Evolutionary conservation across 1,140 invertebrate species (phyloP), one percentile per base, ranked within the genome.

Genomic region (Onthophagus taurus): DNA sequence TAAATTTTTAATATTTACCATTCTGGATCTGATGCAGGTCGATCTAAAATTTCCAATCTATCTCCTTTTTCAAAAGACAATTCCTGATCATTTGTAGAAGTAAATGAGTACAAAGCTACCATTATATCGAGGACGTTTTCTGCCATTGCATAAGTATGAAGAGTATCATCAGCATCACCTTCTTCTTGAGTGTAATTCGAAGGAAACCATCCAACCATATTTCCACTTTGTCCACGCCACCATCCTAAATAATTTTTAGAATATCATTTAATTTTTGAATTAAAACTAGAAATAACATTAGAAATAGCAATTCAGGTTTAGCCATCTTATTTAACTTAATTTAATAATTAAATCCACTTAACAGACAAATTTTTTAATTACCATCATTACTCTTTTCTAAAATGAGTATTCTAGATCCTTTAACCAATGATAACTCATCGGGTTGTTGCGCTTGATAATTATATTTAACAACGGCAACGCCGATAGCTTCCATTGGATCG

Each of bases 321-420:
- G n/a, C n/a, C n/a, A n/a, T n/a, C n/a, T n/a, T n/a, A n/a, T n/a
- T n/a, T n/a, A n/a, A n/a, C n/a, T n/a, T n/a, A n/a, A n/a, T n/a
- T n/a, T n/a, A n/a, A n/a, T n/a, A n/a, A n/a, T n/a, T n/a, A n/a
- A n/a, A n/a, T n/a, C n/a, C n/a, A n/a, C n/a, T n/a, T n/a, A n/a
- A n/a, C n/a, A n/a, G n/a, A n/a, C n/a, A n/a, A n/a, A n/a, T n/a
- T n/a, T n/a, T 12, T n/a, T 23, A 59, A 57, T 55, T 55, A 67
- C 66, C 97, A 75, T 99, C 97, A 50, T 92, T 95, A 52, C 91
- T 96, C 69, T 99, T 98, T 68, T 99, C 96, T 45, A 99, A 70
- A 49, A 99, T 97, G 44, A 91, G 73, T 44, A 99, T 91, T 54
- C 87, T 71, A 20, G 85, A 61, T 13, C 93, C 93, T 71, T 89